A percentile compares a stretch with the other conserved stretches of the same genome.
phyloP scores from a whole-genome alignment of 2,113 vertebrate species.

The Crotalus tigris region DNA sequence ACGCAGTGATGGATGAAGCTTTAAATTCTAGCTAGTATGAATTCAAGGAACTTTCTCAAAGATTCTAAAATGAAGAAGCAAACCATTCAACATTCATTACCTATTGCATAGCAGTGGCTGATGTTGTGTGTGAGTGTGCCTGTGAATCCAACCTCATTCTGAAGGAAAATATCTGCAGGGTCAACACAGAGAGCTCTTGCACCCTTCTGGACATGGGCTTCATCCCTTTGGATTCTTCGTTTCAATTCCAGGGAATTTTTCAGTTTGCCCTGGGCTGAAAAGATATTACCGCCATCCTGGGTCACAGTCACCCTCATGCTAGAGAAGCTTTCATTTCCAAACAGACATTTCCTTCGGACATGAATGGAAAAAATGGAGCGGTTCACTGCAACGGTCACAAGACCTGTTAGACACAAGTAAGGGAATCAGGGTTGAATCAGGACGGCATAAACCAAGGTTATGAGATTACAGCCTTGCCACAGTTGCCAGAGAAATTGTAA shows the following conservation, averaged over 20 bases:
- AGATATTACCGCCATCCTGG: conserved; percentile 55
- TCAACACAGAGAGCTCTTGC: conserved; percentile 66
- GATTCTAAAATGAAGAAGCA: not conserved
- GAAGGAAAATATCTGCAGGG: conserved; percentile 45
- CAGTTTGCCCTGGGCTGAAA: conserved; percentile 48
- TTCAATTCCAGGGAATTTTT: conserved; percentile 35
- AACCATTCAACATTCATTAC: conserved; percentile 52
- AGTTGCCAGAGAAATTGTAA: not conserved
- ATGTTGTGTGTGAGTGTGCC: conserved; percentile 68
- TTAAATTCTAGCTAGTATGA: not conserved
- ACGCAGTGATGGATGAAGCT: not conserved
- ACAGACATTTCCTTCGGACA: conserved; percentile 64
- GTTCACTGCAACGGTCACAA: conserved; percentile 68
- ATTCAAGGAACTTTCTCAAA: not conserved
- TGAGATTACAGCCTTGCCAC: not conserved
- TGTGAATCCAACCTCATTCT: conserved; percentile 44
- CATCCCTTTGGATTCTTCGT: conserved; percentile 18
- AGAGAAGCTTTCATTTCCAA: conserved; percentile 26
- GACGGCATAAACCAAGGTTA: not conserved
- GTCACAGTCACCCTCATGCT: conserved; percentile 36
- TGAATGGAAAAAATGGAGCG: conserved; percentile 66
- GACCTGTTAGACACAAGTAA: conserved; percentile 64
- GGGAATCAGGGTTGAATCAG: not conserved
- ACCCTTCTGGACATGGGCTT: conserved; percentile 63
- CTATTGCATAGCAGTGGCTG: conserved; percentile 65